Evolutionary conservation across 2,888 invertebrate species (phyloP).

Genomic region (Saturnia pavonia): DNA sequence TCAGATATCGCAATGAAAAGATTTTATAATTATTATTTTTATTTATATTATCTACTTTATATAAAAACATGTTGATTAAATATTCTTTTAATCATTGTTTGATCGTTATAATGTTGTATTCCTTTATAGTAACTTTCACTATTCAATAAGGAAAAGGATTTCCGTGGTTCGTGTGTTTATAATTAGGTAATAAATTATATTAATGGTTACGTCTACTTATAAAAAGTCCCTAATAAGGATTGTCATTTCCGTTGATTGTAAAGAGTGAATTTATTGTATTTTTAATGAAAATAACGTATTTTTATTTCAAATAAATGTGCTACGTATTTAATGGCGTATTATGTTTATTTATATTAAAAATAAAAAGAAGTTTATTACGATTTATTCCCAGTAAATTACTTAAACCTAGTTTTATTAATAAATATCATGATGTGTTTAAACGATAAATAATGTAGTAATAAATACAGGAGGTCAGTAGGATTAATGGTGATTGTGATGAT

Average conservation of each 20-base stretch:
- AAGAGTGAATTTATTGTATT: background rate
- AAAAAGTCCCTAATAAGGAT: too few species aligned
- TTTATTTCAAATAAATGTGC: too few species aligned
- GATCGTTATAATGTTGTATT: background rate
- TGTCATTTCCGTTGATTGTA: too few species aligned
- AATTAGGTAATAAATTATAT: background rate
- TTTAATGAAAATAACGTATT: too few species aligned
- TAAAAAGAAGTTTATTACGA: background rate
- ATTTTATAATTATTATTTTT: too few species aligned
- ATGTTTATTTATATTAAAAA: background rate
- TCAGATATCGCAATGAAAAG: background rate
- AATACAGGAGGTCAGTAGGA: background rate
- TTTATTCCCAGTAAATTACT: background rate
- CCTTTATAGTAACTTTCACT: background rate
- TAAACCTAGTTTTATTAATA: background rate
- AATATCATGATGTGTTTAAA: background rate
- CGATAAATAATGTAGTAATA: background rate
- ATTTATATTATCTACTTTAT: too few species aligned
- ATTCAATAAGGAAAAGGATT: background rate
- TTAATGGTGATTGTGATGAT: constrained; percentile 30
- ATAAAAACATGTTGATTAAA: background rate
- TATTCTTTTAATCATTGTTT: background rate
- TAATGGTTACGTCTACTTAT: background rate
- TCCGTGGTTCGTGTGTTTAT: background rate
- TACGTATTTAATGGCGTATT: too few species aligned